A percentile compares a stretch with the other conserved stretches of the same genome.
Conservation (phyloP, 2,113 vertebrate genomes). For the Naja naja region DNA sequence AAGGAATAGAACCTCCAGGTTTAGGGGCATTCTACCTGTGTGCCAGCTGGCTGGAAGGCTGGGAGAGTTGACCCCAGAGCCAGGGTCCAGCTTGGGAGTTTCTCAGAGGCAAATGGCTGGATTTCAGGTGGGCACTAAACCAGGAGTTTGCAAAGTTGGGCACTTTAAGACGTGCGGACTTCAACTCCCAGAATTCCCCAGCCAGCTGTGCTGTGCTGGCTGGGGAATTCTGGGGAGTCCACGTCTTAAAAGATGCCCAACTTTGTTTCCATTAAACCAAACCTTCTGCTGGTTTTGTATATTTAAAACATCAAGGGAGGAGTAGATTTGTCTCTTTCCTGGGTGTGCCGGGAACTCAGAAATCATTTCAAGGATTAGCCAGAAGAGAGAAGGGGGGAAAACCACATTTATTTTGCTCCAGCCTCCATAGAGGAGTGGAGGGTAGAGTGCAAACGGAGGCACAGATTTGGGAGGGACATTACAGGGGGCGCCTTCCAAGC, state of each 20-base stretch:
- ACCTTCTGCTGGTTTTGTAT: background rate
- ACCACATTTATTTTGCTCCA: background rate
- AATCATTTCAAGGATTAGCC: background rate
- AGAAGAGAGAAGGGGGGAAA: accelerated
- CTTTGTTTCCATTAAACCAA: background rate
- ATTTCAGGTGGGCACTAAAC: background rate
- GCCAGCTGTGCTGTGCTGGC: too few species aligned
- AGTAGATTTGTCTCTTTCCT: background rate
- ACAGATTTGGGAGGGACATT: background rate
- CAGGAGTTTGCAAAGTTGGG: background rate
- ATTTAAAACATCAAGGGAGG: background rate
- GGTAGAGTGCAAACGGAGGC: background rate
- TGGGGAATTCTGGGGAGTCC: too few species aligned
- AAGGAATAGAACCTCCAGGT: background rate
- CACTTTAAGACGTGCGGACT: background rate
- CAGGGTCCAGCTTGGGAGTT: background rate
- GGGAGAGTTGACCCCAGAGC: background rate
- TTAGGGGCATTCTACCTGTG: background rate
- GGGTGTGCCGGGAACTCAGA: background rate
- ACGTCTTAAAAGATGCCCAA: too few species aligned
- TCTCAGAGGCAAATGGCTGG: background rate
- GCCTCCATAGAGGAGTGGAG: background rate
- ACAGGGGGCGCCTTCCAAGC: background rate
- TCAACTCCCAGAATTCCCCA: background rate
- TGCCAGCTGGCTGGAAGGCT: background rate